Evolutionary conservation across 2,797 vertebrate genomes (phyloP).

Genomic region (Sphenopsis melanotis): DNA sequence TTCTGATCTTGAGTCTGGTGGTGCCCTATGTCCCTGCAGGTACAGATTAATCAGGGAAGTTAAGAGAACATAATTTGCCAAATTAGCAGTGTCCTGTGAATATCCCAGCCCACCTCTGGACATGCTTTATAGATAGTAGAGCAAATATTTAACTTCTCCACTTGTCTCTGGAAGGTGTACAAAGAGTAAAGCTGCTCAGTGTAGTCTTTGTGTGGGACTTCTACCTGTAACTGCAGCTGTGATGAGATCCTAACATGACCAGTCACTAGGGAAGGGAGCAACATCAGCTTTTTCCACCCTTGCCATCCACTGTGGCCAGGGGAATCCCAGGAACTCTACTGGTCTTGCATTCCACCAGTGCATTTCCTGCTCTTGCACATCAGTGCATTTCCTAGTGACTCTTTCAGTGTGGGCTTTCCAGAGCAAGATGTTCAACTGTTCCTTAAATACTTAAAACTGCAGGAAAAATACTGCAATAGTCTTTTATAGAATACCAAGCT

Average conservation of each 20-base stretch:
- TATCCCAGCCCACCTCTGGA: neutral
- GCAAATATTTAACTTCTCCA: neutral
- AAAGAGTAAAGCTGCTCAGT: neutral
- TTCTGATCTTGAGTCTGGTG: neutral
- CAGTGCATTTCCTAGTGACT: neutral
- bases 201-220: neutral
- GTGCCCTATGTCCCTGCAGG: neutral
- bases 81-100: neutral
- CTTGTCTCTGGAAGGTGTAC: neutral
- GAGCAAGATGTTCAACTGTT: neutral
- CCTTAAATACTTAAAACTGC: neutral
- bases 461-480: neutral
- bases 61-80: neutral
- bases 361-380: neutral
- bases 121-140: neutral
- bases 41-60: neutral
- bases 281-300: neutral
- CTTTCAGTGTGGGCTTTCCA: neutral
- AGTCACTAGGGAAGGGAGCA: neutral
- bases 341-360: neutral
- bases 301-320: neutral
- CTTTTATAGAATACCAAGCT: neutral
- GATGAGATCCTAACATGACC: neutral
- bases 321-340: neutral
- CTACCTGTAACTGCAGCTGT: neutral